These are phyloP conservation scores for Argentina silus DNA, from an alignment of 2,797 vertebrate genomes.

Conservation along the genomic window DNA sequence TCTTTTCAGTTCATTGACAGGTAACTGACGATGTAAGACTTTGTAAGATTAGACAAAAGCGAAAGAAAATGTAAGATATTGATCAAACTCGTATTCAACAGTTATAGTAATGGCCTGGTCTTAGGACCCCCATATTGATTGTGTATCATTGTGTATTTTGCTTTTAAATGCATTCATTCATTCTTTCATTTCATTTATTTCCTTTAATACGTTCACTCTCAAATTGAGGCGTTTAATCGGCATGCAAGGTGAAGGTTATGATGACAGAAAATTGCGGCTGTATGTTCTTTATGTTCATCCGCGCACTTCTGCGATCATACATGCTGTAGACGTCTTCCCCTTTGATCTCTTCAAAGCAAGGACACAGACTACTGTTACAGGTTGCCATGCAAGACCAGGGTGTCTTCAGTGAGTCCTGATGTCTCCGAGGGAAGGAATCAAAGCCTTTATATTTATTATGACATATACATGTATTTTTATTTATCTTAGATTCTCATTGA, in stretches of 20 bases:
- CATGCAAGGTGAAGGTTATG: background rate
- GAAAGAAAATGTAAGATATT: background rate
- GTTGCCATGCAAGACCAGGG: background rate
- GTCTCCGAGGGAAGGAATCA: constrained; percentile 39
- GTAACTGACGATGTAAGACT: background rate
- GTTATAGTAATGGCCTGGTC: no score
- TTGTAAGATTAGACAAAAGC: background rate
- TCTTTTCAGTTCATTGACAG: background rate
- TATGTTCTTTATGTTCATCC: background rate
- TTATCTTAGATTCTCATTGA: constrained; percentile 41
- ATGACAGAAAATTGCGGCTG: background rate
- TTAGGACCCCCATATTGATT: no score
- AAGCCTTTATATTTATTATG: constrained; percentile 38
- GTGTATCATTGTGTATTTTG: background rate
- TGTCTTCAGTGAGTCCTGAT: constrained; percentile 26
- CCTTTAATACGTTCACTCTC: background rate
- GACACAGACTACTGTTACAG: background rate
- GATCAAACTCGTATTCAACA: no score
- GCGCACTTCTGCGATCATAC: background rate
- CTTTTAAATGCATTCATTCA: background rate
- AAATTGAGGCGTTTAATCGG: background rate
- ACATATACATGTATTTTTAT: background rate
- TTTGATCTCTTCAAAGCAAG: constrained; percentile 12
- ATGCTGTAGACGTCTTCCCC: background rate
- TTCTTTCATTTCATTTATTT: background rate